Percentiles rank a stretch among this genome's conserved stretches.
phyloP scores from a whole-genome alignment of 1,140 invertebrate species.

The Ylistrum balloti region DNA sequence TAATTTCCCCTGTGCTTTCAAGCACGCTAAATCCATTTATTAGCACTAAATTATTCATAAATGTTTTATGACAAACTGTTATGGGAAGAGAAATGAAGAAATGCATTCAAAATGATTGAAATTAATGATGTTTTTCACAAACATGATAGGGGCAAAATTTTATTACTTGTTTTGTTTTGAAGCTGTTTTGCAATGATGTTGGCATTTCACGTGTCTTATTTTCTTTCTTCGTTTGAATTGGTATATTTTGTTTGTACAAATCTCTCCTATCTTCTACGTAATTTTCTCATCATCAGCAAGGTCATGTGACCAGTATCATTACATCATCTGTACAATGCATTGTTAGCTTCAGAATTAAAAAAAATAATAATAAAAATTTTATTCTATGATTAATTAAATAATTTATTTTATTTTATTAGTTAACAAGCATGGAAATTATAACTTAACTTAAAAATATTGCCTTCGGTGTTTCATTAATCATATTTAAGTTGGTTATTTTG shows the following conservation, averaged over 20 bases:
- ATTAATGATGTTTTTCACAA: constrained; percentile 27
- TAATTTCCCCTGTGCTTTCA: constrained; percentile 13
- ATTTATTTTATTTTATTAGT: too few species aligned
- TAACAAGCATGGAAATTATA: too few species aligned
- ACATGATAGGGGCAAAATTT: not conserved
- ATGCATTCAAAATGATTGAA: constrained; percentile 28
- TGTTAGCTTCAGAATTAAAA: constrained; percentile 1
- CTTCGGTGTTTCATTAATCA: too few species aligned
- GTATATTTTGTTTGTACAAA: not conserved
- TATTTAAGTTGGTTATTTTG: too few species aligned
- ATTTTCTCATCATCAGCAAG: not conserved
- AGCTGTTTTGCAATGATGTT: constrained; percentile 8
- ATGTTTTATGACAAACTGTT: constrained; percentile 12
- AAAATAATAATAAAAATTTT: too few species aligned
- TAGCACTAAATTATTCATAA: constrained; percentile 36
- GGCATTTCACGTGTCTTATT: not conserved
- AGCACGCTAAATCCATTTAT: constrained; percentile 34
- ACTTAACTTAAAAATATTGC: too few species aligned
- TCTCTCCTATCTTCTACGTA: not conserved
- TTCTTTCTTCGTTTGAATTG: not conserved
- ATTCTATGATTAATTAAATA: too few species aligned
- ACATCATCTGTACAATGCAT: not conserved
- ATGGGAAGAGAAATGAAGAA: constrained; percentile 23
- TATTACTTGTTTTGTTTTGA: not conserved
- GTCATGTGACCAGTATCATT: not conserved